Percentiles rank a stretch among this genome's conserved stretches.
phyloP scores from a whole-genome alignment of 2,113 vertebrate species.

The Centrocercus urophasianus region DNA sequence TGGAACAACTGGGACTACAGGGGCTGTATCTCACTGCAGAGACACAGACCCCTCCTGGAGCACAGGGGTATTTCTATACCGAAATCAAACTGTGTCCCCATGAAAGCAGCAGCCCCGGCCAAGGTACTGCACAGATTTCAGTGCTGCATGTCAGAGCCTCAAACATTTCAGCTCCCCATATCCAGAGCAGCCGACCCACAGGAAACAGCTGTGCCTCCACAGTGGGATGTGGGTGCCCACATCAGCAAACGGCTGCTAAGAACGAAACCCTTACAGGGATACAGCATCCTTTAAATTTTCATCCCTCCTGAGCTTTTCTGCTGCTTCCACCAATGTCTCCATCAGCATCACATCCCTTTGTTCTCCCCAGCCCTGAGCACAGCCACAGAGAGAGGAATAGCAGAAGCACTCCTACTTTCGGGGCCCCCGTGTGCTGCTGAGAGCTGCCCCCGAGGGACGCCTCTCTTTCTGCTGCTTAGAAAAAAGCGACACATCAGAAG shows the following conservation, averaged over 20 bases:
- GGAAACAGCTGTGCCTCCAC: background rate
- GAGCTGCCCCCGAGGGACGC: background rate
- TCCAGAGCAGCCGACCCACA: background rate
- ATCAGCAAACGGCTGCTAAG: background rate
- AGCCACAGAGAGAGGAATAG: background rate
- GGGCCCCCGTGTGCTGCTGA: too few relatives aligned
- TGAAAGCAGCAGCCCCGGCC: fast-evolving
- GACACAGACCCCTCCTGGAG: background rate
- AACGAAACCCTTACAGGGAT: background rate
- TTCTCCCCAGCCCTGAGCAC: background rate
- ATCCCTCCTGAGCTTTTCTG: fast-evolving
- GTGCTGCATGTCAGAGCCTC: fast-evolving
- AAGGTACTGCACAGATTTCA: fast-evolving
- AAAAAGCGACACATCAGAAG: background rate
- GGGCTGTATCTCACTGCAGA: too few relatives aligned
- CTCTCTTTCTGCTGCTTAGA: background rate
- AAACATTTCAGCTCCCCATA: background rate
- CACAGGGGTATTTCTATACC: fast-evolving
- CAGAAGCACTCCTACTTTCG: too few relatives aligned
- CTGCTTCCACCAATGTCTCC: background rate
- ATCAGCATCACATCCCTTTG: background rate
- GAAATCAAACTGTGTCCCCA: background rate
- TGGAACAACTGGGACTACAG: background rate
- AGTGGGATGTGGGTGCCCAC: background rate
- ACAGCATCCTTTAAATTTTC: fast-evolving